Base-by-base conservation (phyloP, 92 coral and sea anemone species). In the Heliopora coerulea region DNA sequence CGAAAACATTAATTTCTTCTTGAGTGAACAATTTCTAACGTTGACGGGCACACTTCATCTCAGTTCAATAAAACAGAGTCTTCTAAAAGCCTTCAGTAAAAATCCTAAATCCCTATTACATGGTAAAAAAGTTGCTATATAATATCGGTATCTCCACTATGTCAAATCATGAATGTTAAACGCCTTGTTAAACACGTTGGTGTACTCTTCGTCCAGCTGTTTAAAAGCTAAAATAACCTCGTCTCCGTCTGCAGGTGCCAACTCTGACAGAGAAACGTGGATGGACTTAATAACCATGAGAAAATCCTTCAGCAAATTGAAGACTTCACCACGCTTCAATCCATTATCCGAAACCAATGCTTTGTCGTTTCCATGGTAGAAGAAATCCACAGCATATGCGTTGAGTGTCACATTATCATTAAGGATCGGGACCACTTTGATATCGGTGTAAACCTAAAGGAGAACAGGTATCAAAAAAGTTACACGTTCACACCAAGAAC, bases 361-460 rank as follows among this genome's bases (percentile, higher is more conserved):
- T 49, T 26, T 72, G 0, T 0, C 0, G 29, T 88, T 84, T 33
- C 87, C 87, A 35, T 88, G 93, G 44, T 88, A 85, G 30, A 82
- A 88, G 56, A 88, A 88, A 63, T 88, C 93, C 62, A 85, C 52
- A 1, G 93, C 93, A 64, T 79, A 88, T 14, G 93, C 87, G 31
- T 88, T 88, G 26, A 85, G 50, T 8, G 80, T 81, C 3, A 39
- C 24, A 15, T 54, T 66, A 68, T 54, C 72, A 14, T 25, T 29
- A 29, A 68, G 79, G 37, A 70, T 64, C 30, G 93, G 93, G 5
- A 88, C 78, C 46, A 82, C 84, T 26, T 70, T 68, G 37, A 85
- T 75, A 60, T 88, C 89, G 1, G 89, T 88, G 75, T 82, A 88
- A 24, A 88, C 89, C 72, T 85, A 79, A 41, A 46, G 3, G 14